These are phyloP conservation scores for Xenops minutus DNA, from an alignment of 2,797 vertebrate species.

Conservation along the genomic window DNA sequence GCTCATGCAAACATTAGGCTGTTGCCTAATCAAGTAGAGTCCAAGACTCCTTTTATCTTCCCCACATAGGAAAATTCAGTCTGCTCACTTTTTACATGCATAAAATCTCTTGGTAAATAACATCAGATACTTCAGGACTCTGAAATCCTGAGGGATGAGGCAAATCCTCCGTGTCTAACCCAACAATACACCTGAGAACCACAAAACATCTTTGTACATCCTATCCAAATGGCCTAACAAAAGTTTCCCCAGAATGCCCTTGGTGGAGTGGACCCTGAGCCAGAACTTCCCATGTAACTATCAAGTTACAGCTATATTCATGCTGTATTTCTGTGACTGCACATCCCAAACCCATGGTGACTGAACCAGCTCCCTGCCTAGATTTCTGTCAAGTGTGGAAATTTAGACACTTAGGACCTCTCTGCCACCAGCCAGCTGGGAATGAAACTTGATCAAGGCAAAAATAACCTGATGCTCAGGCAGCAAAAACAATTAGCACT, in stretches of 20 bases:
- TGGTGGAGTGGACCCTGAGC: not conserved
- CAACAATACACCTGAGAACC: not conserved
- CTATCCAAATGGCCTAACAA: not conserved
- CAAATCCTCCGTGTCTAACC: not conserved
- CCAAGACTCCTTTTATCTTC: not conserved
- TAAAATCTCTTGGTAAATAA: not conserved
- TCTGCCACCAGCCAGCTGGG: not conserved
- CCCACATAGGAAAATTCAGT: not conserved
- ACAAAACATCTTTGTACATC: not conserved
- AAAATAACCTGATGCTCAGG: slow-evolving; percentile 15
- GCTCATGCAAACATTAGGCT: not conserved
- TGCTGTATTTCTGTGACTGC: not conserved
- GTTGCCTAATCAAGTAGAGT: rapidly evolving
- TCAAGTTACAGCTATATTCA: not conserved
- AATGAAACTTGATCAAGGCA: slow-evolving; percentile 1
- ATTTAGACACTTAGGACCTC: not conserved
- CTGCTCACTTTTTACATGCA: not conserved
- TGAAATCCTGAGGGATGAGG: not conserved
- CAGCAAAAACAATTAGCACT: slow-evolving; percentile 23
- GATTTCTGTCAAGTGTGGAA: not conserved
- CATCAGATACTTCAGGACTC: not conserved
- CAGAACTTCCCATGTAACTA: not conserved
- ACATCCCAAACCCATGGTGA: not conserved
- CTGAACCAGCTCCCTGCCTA: not conserved
- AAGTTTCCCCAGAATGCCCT: not conserved